Evolutionary conservation across 2,888 invertebrate species (phyloP).

Genomic region (Cheilosia scutellata): DNA sequence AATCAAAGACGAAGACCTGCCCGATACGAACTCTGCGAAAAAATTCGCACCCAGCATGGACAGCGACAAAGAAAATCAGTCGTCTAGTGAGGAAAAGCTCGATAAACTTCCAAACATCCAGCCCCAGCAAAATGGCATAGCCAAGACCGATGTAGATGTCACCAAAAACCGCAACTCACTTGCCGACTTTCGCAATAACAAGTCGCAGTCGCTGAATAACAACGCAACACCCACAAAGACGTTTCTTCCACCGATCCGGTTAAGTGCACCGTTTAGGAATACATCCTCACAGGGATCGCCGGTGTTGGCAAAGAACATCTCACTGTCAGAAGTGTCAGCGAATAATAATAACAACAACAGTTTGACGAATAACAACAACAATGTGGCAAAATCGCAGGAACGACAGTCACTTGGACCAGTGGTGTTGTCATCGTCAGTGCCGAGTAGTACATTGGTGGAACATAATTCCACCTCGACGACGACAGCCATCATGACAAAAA

Average conservation of each 20-base stretch:
- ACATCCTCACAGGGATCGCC: slow-evolving; percentile 38
- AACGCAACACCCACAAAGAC: slow-evolving; percentile 72
- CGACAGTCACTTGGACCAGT: slow-evolving; percentile 76
- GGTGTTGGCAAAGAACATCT: slow-evolving; percentile 55
- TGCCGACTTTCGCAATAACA: slow-evolving; percentile 80
- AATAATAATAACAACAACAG: slow-evolving; percentile 79
- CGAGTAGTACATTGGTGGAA: slow-evolving; percentile 67
- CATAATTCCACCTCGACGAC: slow-evolving; percentile 68
- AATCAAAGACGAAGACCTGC: slow-evolving; percentile 89
- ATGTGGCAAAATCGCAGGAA: slow-evolving; percentile 76
- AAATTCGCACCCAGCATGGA: slow-evolving; percentile 87
- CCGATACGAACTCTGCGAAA: slow-evolving; percentile 85
- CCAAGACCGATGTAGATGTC: slow-evolving; percentile 66
- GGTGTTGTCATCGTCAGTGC: slow-evolving; percentile 67
- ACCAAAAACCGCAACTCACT: slow-evolving; percentile 81
- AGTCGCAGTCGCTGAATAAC: slow-evolving; percentile 60
- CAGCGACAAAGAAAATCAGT: slow-evolving; percentile 90
- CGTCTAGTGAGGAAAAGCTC: slow-evolving; percentile 85
- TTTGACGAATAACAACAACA: slow-evolving; percentile 73
- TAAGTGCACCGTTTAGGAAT: slow-evolving; percentile 74
- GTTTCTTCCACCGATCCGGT: slow-evolving; percentile 82
- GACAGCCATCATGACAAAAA: slow-evolving; percentile 44
- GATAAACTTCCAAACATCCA: slow-evolving; percentile 80
- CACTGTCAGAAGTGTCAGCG: slow-evolving; percentile 78
- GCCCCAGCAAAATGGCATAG: slow-evolving; percentile 61